Percentiles rank a stretch among this genome's conserved stretches.
Evolutionary conservation across 2,888 invertebrate species (phyloP).

Genomic region (Hecatera dysodea): DNA sequence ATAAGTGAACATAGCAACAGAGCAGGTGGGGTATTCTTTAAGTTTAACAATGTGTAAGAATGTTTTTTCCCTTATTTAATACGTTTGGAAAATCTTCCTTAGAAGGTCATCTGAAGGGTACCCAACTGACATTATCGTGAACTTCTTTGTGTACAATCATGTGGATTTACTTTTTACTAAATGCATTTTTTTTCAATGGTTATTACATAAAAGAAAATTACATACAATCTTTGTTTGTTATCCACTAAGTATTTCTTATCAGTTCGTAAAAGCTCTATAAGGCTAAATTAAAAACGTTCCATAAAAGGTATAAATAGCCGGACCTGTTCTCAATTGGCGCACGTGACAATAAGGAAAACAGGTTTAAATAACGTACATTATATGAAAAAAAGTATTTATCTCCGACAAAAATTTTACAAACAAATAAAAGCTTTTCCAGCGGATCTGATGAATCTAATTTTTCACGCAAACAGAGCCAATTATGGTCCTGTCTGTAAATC

Average conservation of each 20-base stretch:
- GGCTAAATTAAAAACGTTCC: background rate
- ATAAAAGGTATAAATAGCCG: background rate
- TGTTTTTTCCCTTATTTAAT: too few species aligned
- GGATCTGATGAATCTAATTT: conserved; percentile 45
- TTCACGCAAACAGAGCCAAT: conserved; percentile 44
- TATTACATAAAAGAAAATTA: too few species aligned
- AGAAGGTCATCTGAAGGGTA: too few species aligned
- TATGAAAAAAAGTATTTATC: conserved; percentile 7
- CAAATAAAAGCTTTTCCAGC: conserved; percentile 45
- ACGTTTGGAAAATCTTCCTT: too few species aligned
- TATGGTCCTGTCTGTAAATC: conserved; percentile 11
- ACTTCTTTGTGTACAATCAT: too few species aligned
- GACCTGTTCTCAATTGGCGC: conserved; percentile 4
- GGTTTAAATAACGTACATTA: background rate
- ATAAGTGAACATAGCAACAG: background rate
- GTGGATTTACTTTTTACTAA: too few species aligned
- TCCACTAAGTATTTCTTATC: too few species aligned
- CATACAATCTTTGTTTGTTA: too few species aligned
- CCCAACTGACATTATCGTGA: too few species aligned
- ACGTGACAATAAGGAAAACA: conserved; percentile 1
- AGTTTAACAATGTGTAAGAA: too few species aligned
- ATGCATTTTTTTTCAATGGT: too few species aligned
- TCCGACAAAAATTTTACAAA: conserved; percentile 23
- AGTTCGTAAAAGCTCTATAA: background rate
- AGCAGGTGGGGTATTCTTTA: too few species aligned